Evolutionary conservation across 2,113 vertebrate genomes (phyloP), one percentile per base, ranked within the genome.

Genomic region (Amphilophus citrinellus): DNA sequence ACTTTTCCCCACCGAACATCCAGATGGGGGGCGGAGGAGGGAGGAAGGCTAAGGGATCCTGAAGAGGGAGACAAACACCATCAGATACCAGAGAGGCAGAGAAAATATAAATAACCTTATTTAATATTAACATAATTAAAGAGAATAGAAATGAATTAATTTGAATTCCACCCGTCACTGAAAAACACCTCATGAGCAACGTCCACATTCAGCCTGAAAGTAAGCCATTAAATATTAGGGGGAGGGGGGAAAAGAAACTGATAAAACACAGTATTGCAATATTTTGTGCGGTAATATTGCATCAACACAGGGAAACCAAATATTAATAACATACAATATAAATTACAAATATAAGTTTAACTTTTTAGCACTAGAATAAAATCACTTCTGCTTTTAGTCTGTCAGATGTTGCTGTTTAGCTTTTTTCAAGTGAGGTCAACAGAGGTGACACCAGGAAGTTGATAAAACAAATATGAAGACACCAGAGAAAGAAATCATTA

Each of bases 11-110:
- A 7, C 13, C 71, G 6, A 85, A 79, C 3, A 10, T 1, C 66
- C 78, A 84, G 27, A 42, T 59, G 76, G 89, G 81, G 80, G 79
- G 88, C 61, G 75, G 90, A 76, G 89, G 82, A 56, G 83, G 68
- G 60, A 89, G 7, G 59, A 80, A 82, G 47, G 87, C 18, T 59
- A 73, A 6, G 1, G 39, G 30, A 5, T 73, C 82, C 94, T 95
- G 76, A 17, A 5, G 10, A 77, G 53, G 10, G 37, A 80, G 27
- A 68, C 37, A 56, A 10, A 77, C 60, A 37, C 18, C n/a, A 58
- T 17, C 7, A 30, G 24, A 53, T 44, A 56, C 20, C 30, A 24
- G 22, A 22, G 22, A 22, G 10, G 18, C 11, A 62, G 1, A 79
- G 61, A 8, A 63, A 50, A 79, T 61, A 15, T 11, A 35, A 78